A percentile compares a stretch with the other conserved stretches of the same genome.
Evolutionary conservation across 2,113 vertebrate genomes (phyloP).

Genomic region (Anas platyrhynchos): DNA sequence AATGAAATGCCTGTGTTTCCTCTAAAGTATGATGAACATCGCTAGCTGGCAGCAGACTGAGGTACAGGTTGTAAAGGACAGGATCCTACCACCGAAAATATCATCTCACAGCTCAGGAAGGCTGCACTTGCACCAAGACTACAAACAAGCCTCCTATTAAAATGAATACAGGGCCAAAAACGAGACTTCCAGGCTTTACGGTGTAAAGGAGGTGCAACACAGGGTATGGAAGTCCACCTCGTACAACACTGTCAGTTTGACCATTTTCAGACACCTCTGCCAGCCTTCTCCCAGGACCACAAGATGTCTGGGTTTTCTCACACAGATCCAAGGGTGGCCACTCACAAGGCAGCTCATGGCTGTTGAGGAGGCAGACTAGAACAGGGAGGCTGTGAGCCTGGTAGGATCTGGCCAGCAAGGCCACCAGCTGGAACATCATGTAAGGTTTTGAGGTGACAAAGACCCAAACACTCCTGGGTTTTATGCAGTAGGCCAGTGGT

Average conservation of each 20-base stretch:
- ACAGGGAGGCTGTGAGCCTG: too few species aligned
- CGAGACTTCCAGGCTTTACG: accelerated
- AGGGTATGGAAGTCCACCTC: accelerated
- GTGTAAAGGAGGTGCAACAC: neutral
- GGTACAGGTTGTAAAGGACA: accelerated
- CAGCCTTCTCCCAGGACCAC: neutral
- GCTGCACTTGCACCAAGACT: accelerated
- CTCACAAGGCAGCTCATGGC: accelerated
- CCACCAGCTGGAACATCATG: neutral
- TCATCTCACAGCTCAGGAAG: neutral
- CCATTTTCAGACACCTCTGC: neutral
- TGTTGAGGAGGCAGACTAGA: neutral
- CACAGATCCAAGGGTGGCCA: accelerated
- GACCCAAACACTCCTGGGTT: neutral
- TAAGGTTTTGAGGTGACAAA: neutral
- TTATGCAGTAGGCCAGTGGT: accelerated
- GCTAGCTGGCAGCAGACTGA: accelerated
- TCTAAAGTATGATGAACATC: accelerated
- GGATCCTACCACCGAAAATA: accelerated
- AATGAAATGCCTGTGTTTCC: too few species aligned
- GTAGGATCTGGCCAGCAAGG: neutral
- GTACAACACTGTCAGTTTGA: accelerated
- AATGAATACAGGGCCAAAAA: neutral
- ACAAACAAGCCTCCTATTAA: too few species aligned
- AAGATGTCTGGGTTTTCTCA: accelerated